Percentiles rank a stretch among this genome's conserved stretches.
Evolutionary conservation across 2,888 invertebrate species (phyloP).

Genomic region (Drosophila meridiana): DNA sequence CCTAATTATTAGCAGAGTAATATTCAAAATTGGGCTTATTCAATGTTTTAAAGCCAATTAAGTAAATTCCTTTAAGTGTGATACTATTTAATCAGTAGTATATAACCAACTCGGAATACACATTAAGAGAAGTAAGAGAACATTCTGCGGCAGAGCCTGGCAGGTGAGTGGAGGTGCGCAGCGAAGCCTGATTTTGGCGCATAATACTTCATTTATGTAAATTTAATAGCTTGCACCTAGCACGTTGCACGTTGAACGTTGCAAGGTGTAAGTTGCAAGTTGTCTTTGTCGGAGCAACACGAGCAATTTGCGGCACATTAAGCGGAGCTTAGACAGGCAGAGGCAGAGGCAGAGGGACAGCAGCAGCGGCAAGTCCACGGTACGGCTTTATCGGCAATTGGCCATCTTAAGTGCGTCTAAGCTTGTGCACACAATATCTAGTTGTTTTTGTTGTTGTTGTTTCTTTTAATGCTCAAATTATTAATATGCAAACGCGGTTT

Average conservation of each 20-base stretch:
- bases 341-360: neutral
- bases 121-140: neutral
- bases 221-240: constrained; percentile 45
- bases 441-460: constrained; percentile 29
- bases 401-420: constrained; percentile 70
- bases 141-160: neutral
- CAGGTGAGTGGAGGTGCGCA: neutral
- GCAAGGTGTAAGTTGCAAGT: constrained; percentile 33
- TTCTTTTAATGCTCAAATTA: constrained; percentile 47
- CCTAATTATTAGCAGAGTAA: too few relatives aligned
- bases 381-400: constrained; percentile 46
- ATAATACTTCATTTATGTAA: constrained; percentile 45
- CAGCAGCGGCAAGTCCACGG: neutral
- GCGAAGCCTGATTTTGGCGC: constrained; percentile 1
- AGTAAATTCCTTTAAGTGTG: neutral
- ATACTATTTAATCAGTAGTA: constrained; percentile 18
- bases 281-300: constrained; percentile 61
- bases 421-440: constrained; percentile 49
- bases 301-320: constrained; percentile 70
- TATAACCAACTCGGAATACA: constrained; percentile 21
- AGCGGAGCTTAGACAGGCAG: constrained; percentile 9
- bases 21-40: too few relatives aligned
- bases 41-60: too few relatives aligned
- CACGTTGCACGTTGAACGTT: constrained; percentile 21
- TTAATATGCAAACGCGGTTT: constrained; percentile 58